These are phyloP conservation scores for Asobara japonica DNA, from an alignment of 1,140 invertebrate species.

Conservation along the genomic window DNA sequence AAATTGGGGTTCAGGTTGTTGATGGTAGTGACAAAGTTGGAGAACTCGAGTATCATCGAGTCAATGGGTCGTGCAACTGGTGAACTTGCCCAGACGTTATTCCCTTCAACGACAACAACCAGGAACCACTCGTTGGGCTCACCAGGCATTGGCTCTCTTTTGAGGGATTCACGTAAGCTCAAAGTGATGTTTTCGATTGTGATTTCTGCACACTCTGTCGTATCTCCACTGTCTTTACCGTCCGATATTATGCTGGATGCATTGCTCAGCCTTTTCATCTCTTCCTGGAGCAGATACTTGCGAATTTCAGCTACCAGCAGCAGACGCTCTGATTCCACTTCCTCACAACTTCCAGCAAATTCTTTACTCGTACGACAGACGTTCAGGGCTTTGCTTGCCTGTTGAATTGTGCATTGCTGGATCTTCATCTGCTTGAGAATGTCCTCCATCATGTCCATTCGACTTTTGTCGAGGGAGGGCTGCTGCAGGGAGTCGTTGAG, in stretches of 20 bases:
- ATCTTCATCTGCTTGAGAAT: slow-evolving; percentile 53
- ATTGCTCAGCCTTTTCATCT: slow-evolving; percentile 43
- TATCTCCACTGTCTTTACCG: background rate
- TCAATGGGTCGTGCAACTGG: slow-evolving; percentile 38
- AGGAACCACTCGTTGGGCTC: slow-evolving; percentile 49
- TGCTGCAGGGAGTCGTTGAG: background rate
- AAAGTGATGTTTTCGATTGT: slow-evolving; percentile 42
- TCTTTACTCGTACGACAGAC: slow-evolving; percentile 57
- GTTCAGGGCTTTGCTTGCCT: slow-evolving; percentile 60
- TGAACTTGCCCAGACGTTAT: slow-evolving; percentile 40
- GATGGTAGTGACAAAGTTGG: slow-evolving; percentile 32
- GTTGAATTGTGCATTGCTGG: slow-evolving; percentile 59
- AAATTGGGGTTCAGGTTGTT: slow-evolving; percentile 45
- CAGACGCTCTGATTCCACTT: slow-evolving; percentile 62
- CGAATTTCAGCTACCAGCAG: slow-evolving; percentile 57
- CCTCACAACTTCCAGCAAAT: slow-evolving; percentile 52
- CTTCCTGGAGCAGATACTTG: slow-evolving; percentile 44
- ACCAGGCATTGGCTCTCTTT: slow-evolving; percentile 24
- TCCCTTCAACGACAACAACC: slow-evolving; percentile 38
- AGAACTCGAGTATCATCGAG: slow-evolving; percentile 34
- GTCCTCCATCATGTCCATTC: slow-evolving; percentile 39
- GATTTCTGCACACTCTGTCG: slow-evolving; percentile 33
- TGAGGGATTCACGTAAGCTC: slow-evolving; percentile 34
- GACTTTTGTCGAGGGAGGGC: background rate
- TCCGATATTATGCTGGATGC: background rate